Base-by-base conservation (phyloP, 2,113 vertebrate species). In the Paralichthys olivaceus region DNA sequence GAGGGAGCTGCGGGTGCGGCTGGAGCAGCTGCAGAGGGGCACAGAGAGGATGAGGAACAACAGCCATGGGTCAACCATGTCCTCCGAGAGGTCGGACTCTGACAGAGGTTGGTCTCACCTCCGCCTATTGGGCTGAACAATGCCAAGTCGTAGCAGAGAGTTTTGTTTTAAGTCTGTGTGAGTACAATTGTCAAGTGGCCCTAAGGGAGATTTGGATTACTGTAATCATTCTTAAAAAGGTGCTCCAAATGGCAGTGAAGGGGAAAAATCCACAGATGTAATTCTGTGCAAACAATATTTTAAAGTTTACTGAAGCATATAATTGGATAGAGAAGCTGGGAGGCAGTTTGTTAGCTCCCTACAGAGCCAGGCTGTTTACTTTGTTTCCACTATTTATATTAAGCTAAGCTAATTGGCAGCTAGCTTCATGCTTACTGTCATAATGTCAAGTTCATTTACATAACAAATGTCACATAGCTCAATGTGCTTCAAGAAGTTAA, bases 1-100 rank as follows among this genome's bases (percentile, higher is more conserved):
- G 92, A 93, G 83, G 49, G 96, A 92, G 90, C 91, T 99, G 77
- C 93, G 68, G 64, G 91, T 53, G 79, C 94, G 91, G 19, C 83
- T 98, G 77, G 95, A 97, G 74, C 90, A 87, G 84, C 94, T 98
- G 77, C 95, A 94, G 74, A 89, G 93, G 0, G 72, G 88, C 0
- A 57, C 75, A 0, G 97, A 98, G 85, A 93, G 96, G 70, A 92
- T 92, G 4, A 90, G 96, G 68, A 94, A 95, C 0, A 88, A 97
- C 90, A 98, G 97, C 84, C 87, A 97, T 77, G 97, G 96, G 23
- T 98, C 96, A 0, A 92, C 86, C 51, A 90, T 98, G 81, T 96
- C 95, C 49, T 99, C 96, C 0, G 97, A 98, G 85, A 93, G 95
- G 45, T 97, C 95, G 0, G 96, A 97, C 80, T 96, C 96, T 0